phyloP scores from a whole-genome alignment of 1,140 invertebrate genomes.

The Diprion similis region DNA sequence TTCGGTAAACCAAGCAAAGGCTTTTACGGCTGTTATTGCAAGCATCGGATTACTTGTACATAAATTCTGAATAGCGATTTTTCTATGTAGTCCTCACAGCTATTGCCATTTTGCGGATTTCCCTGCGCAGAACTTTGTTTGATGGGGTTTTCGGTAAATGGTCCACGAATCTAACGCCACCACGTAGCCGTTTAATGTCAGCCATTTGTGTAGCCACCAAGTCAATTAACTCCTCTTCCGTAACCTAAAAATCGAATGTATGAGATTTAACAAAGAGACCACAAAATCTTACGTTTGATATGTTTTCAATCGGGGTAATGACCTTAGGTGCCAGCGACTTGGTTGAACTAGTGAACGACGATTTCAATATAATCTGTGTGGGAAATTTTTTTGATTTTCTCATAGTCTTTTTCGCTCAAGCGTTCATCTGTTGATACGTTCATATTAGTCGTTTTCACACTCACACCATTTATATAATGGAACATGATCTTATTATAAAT shows the following conservation, averaged over 20 bases:
- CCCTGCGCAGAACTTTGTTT: conserved; percentile 72
- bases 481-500: too few relatives aligned
- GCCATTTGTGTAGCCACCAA: conserved; percentile 31
- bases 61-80: not conserved
- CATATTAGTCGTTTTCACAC: too few relatives aligned
- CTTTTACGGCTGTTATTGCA: too few relatives aligned
- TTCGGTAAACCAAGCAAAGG: too few relatives aligned
- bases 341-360: conserved; percentile 2
- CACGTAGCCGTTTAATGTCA: conserved; percentile 62
- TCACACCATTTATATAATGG: too few relatives aligned
- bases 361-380: not conserved
- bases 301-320: too few relatives aligned
- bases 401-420: too few relatives aligned
- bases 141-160: conserved; percentile 71
- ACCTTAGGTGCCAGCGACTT: conserved; percentile 27
- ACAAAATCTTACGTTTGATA: not conserved
- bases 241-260: conserved; percentile 28
- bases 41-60: too few relatives aligned
- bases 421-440: too few relatives aligned
- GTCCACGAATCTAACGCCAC: conserved; percentile 69
- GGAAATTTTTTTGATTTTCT: too few relatives aligned
- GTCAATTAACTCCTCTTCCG: conserved; percentile 49
- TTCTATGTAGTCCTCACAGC: not conserved
- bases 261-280: not conserved
- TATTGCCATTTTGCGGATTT: conserved; percentile 55